A percentile compares a stretch with the other conserved stretches of the same genome.
Conservation (phyloP, 92 coral and sea anemone genomes). For the Parazoanthus swiftii region DNA sequence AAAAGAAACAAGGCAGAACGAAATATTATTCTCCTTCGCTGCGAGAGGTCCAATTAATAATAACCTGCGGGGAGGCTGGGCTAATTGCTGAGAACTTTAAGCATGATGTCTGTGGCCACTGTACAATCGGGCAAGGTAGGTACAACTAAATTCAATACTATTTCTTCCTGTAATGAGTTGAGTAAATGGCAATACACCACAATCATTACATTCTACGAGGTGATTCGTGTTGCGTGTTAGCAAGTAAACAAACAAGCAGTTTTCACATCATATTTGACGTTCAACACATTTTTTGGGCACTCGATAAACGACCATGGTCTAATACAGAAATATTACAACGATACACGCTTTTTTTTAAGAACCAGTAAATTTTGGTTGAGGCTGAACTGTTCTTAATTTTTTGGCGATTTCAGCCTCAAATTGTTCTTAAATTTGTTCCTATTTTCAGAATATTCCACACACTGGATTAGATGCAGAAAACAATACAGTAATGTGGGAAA, state of each 20-base stretch:
- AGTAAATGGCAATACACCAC: not conserved
- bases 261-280: constrained; percentile 10
- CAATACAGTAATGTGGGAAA: not conserved
- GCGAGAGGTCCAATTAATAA: constrained; percentile 10
- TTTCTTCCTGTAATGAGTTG: constrained; percentile 2
- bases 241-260: constrained; percentile 14
- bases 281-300: too few species aligned
- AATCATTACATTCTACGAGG: constrained; percentile 2
- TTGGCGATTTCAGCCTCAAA: too few species aligned
- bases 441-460: constrained; percentile 9
- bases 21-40: not conserved
- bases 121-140: not conserved
- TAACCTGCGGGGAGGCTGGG: constrained; percentile 19
- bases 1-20: not conserved
- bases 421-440: not conserved
- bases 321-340: constrained; percentile 9
- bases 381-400: too few species aligned
- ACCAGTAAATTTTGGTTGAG: too few species aligned
- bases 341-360: too few species aligned
- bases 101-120: too few species aligned
- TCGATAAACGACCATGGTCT: not conserved
- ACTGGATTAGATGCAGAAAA: constrained; percentile 9
- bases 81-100: not conserved
- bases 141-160: not conserved
- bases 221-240: constrained; percentile 6